A percentile compares a stretch with the other conserved stretches of the same genome.
These are phyloP conservation scores for Willowsia nigromaculata DNA, from an alignment of 2,888 invertebrate genomes.

Conservation along the genomic window DNA sequence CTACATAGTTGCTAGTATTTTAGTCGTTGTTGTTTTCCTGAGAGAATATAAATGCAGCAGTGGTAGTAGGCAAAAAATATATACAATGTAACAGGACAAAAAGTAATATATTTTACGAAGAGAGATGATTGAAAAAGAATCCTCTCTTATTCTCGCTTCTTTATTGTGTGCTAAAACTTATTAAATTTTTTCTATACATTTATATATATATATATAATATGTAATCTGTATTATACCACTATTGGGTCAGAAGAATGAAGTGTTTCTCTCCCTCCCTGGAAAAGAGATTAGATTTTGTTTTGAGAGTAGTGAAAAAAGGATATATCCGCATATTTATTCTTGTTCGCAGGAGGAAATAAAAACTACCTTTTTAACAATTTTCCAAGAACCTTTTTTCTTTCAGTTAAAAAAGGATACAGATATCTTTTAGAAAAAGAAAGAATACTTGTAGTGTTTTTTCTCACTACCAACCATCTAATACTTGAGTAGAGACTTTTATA, in stretches of 20 bases:
- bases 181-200: constrained; percentile 4
- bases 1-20: background rate
- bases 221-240: constrained; percentile 1
- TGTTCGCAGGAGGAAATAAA: constrained; percentile 12
- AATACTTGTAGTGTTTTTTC: background rate
- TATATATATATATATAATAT: background rate
- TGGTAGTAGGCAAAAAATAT: constrained; percentile 16
- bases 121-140: constrained; percentile 65
- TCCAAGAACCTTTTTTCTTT: background rate
- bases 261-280: constrained; percentile 64
- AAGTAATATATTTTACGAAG: constrained; percentile 10
- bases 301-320: constrained; percentile 20
- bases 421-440: background rate
- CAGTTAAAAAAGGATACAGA: background rate
- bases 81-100: constrained; percentile 2
- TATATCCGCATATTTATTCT: background rate
- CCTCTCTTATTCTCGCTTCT: constrained; percentile 36
- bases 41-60: constrained; percentile 37
- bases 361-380: constrained; percentile 13
- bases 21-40: background rate
- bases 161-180: constrained; percentile 26
- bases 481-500: constrained; percentile 32
- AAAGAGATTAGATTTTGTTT: constrained; percentile 68
- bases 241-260: constrained; percentile 70
- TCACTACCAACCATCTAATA: background rate